phyloP scores from a whole-genome alignment of 2,888 invertebrate species.

The Pheosia tremula region DNA sequence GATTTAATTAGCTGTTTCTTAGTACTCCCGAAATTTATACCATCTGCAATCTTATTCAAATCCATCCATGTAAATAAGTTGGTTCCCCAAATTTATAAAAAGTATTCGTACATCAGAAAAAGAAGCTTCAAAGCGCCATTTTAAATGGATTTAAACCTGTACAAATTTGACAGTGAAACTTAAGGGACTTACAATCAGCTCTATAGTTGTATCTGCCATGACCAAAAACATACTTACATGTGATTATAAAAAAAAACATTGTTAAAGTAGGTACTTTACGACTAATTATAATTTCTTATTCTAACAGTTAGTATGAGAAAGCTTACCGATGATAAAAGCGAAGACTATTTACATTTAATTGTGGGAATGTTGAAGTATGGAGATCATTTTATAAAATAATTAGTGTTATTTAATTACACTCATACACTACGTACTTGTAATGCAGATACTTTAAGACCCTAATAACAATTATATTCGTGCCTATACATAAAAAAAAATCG shows the following conservation, averaged over 20 bases:
- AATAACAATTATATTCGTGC: not conserved
- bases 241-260: conserved; percentile 37
- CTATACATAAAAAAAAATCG: not conserved
- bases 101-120: too few relatives aligned
- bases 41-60: too few relatives aligned
- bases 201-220: conserved; percentile 29
- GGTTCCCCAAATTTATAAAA: too few relatives aligned
- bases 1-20: too few relatives aligned
- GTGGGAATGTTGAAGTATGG: conserved; percentile 73
- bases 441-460: not conserved
- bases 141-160: conserved; percentile 10
- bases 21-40: too few relatives aligned
- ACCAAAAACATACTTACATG: conserved; percentile 12
- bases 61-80: too few relatives aligned
- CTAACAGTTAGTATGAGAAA: conserved; percentile 51
- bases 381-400: conserved; percentile 27
- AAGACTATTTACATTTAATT: conserved; percentile 63
- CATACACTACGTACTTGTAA: not conserved
- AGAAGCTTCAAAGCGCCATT: too few relatives aligned
- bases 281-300: conserved; percentile 46
- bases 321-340: conserved; percentile 55
- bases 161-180: conserved; percentile 28
- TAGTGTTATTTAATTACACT: not conserved
- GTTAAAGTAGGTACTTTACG: conserved; percentile 35
- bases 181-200: conserved; percentile 31